Evolutionary conservation across 1,140 invertebrate species (phyloP).

Genomic region (Zaprionus camerounensis): DNA sequence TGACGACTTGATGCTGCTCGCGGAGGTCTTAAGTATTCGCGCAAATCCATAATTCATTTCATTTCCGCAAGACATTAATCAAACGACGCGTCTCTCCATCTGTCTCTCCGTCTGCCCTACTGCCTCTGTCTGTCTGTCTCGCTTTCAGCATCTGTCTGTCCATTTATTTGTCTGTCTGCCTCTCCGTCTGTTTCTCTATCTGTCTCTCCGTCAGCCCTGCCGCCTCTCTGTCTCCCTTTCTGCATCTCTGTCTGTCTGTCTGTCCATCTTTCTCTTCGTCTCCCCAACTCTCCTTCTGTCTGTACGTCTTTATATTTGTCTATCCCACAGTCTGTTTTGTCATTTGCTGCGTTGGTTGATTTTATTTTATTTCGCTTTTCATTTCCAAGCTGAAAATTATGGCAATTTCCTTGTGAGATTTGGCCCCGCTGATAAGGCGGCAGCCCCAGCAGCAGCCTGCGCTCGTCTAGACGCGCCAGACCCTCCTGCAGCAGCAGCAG

Average conservation of each 20-base stretch:
- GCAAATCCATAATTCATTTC: conserved; percentile 50
- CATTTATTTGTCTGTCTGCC: not conserved
- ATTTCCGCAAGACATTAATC: conserved; percentile 73
- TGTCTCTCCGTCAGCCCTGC: not conserved
- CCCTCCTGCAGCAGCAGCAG: conserved; percentile 30
- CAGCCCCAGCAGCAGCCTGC: conserved; percentile 30
- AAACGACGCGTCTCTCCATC: conserved; percentile 16
- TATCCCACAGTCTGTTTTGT: conserved; percentile 12
- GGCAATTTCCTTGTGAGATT: conserved; percentile 75
- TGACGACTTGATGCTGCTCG: conserved; percentile 31
- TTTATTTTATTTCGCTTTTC: conserved; percentile 25
- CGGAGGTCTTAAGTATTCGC: conserved; percentile 32
- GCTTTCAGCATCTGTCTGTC: conserved; percentile 16
- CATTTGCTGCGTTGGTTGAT: conserved; percentile 40
- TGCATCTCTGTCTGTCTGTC: conserved; percentile 15
- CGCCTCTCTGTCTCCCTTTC: conserved; percentile 1
- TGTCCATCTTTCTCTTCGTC: not conserved
- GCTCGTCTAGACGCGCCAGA: conserved; percentile 57
- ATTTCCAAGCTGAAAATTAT: conserved; percentile 45
- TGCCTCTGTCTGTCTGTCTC: conserved; percentile 6
- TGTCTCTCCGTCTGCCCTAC: not conserved
- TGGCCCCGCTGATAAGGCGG: conserved; percentile 56
- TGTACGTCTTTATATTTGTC: conserved; percentile 11
- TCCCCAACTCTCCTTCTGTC: not conserved
- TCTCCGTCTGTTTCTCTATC: not conserved